Conservation (phyloP, 2,888 invertebrate genomes). For the Baccha elongata region DNA sequence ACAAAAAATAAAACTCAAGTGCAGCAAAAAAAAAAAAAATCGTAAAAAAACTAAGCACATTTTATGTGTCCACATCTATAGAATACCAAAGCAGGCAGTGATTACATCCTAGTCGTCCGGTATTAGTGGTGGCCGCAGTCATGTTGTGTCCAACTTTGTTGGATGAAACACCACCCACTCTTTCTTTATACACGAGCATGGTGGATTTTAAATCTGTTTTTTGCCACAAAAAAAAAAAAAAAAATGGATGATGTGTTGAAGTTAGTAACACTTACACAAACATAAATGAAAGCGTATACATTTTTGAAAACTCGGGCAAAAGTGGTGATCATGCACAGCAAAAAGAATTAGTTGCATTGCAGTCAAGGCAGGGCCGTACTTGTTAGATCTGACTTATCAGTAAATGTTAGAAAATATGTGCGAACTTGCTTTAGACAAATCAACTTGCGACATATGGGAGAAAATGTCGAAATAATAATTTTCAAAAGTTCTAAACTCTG, state of each 20-base stretch:
- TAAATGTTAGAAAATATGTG: too few relatives aligned
- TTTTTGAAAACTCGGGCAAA: slow-evolving; percentile 44
- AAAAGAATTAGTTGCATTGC: slow-evolving; percentile 64
- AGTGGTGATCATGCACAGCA: slow-evolving; percentile 65
- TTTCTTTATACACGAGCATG: neutral
- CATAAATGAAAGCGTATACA: neutral
- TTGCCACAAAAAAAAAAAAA: neutral
- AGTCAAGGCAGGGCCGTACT: slow-evolving; percentile 8
- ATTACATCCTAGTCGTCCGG: slow-evolving; percentile 60
- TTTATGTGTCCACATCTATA: slow-evolving; percentile 64
- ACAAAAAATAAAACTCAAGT: slow-evolving; percentile 30
- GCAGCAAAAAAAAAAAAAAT: slow-evolving; percentile 26
- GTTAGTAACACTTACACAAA: slow-evolving; percentile 12
- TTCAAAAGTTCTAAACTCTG: too few relatives aligned
- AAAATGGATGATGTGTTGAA: slow-evolving; percentile 21
- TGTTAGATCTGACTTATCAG: too few relatives aligned
- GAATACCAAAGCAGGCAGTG: slow-evolving; percentile 68
- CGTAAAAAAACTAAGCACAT: slow-evolving; percentile 65
- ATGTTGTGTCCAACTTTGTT: slow-evolving; percentile 57
- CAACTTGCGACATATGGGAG: too few relatives aligned
- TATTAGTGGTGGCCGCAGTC: slow-evolving; percentile 68
- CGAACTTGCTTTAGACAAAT: too few relatives aligned
- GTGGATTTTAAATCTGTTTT: slow-evolving; percentile 45
- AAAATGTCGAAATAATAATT: too few relatives aligned
- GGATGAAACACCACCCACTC: slow-evolving; percentile 1